A percentile compares a stretch with the other conserved stretches of the same genome.
Evolutionary conservation across 2,797 vertebrate genomes (phyloP).

Genomic region (Coregonus suidteri): DNA sequence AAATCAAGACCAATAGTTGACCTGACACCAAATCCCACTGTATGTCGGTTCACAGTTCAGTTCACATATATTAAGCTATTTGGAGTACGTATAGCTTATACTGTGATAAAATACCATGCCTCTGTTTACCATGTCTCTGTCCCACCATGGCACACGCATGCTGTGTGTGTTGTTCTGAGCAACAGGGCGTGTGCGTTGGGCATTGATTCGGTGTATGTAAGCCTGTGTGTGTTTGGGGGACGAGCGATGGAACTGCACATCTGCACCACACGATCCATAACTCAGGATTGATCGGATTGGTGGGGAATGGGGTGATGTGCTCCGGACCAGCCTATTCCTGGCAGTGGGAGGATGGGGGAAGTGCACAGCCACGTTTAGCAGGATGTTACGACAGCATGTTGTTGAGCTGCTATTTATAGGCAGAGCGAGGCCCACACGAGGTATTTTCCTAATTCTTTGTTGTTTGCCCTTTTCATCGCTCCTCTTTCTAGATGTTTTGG

Average conservation of each 20-base stretch:
- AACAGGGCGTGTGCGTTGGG: conserved; percentile 7
- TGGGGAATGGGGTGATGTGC: conserved; percentile 38
- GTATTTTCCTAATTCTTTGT: conserved; percentile 4
- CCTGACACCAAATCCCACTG: too few relatives aligned
- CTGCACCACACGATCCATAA: conserved; percentile 57
- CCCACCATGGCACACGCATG: conserved; percentile 14
- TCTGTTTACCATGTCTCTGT: too few relatives aligned
- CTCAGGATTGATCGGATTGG: conserved; percentile 65
- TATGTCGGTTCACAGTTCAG: too few relatives aligned
- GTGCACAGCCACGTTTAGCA: conserved; percentile 27
- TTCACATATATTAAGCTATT: too few relatives aligned
- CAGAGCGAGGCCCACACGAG: neutral
- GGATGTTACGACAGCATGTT: conserved; percentile 38
- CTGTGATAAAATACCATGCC: too few relatives aligned
- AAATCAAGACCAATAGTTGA: neutral
- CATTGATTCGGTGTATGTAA: conserved; percentile 1
- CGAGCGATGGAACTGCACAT: neutral
- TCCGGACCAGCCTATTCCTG: conserved; percentile 39
- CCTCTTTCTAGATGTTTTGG: neutral
- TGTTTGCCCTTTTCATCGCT: conserved; percentile 16
- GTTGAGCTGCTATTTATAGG: neutral
- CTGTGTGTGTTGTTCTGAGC: conserved; percentile 25
- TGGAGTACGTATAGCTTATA: too few relatives aligned
- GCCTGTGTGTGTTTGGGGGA: conserved; percentile 11
- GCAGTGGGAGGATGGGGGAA: conserved; percentile 9